phyloP scores from a whole-genome alignment of 37 sponge, comb jelly and placozoan genomes.

The Theonella swinhoei region DNA sequence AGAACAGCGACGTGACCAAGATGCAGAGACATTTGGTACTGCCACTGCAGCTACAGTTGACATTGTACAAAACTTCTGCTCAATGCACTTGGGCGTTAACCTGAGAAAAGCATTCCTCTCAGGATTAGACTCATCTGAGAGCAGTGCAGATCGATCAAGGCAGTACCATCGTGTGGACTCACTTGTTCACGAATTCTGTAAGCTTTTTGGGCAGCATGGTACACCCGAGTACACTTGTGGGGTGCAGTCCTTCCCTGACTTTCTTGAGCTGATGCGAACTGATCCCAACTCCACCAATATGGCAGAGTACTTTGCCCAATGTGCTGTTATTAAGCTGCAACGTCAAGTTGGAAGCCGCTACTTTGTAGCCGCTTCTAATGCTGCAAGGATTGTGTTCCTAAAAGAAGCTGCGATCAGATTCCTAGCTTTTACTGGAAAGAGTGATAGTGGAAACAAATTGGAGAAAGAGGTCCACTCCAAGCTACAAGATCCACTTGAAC shows the following conservation, averaged over 20 bases:
- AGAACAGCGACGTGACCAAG: slow-evolving; percentile 24
- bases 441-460: slow-evolving; percentile 30
- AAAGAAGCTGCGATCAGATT: slow-evolving; percentile 38
- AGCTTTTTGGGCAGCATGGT: slow-evolving; percentile 34
- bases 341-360: slow-evolving; percentile 57
- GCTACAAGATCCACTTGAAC: slow-evolving; percentile 27
- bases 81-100: slow-evolving; percentile 60
- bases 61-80: slow-evolving; percentile 45
- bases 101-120: slow-evolving; percentile 44
- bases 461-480: slow-evolving; percentile 25
- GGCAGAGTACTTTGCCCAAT: slow-evolving; percentile 10
- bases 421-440: slow-evolving; percentile 22
- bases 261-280: slow-evolving; percentile 27
- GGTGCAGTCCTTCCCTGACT: slow-evolving; percentile 44
- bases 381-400: slow-evolving; percentile 21
- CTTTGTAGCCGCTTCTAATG: slow-evolving; percentile 59
- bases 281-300: not conserved
- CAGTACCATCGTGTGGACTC: slow-evolving; percentile 28
- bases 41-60: slow-evolving; percentile 23
- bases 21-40: slow-evolving; percentile 23
- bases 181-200: slow-evolving; percentile 53
- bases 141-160: not conserved
- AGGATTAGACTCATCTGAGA: slow-evolving; percentile 1
- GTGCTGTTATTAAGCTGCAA: slow-evolving; percentile 7
- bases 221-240: slow-evolving; percentile 43